A percentile compares a stretch with the other conserved stretches of the same genome.
These are phyloP conservation scores for Morone saxatilis DNA, from an alignment of 2,113 vertebrate species.

Conservation along the genomic window DNA sequence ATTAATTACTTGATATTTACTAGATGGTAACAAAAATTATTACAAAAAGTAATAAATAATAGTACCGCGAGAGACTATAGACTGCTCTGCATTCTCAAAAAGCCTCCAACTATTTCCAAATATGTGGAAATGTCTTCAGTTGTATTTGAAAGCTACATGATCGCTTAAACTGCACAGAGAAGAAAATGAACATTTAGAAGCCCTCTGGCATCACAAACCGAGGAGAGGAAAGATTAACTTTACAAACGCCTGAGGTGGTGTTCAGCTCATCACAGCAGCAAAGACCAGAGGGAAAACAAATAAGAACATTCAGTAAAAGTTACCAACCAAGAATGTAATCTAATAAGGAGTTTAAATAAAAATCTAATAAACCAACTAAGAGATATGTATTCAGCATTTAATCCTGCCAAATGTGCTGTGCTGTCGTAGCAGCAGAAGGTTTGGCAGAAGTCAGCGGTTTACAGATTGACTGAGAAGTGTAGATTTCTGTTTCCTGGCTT, in stretches of 20 bases:
- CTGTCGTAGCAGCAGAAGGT: slow-evolving; percentile 12
- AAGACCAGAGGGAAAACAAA: not conserved
- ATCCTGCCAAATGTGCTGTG: slow-evolving; percentile 7
- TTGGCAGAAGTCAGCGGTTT: slow-evolving; percentile 43
- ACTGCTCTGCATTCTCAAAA: not conserved
- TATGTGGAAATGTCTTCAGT: slow-evolving; percentile 2
- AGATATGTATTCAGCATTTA: slow-evolving; percentile 10
- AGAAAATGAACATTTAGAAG: not conserved
- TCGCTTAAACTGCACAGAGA: not conserved
- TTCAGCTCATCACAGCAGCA: not conserved
- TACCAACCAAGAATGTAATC: not conserved
- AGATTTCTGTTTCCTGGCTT: slow-evolving; percentile 26
- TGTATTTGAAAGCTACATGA: not conserved
- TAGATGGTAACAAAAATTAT: no score
- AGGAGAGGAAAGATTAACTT: slow-evolving; percentile 3
- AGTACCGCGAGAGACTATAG: not conserved
- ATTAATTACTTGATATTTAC: no score
- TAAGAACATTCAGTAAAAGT: not conserved
- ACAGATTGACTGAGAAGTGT: slow-evolving; percentile 23
- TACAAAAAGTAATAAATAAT: no score
- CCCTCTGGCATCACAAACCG: not conserved
- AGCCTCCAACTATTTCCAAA: not conserved
- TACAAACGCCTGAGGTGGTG: slow-evolving; percentile 11
- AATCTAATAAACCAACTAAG: slow-evolving; percentile 6
- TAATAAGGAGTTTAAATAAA: not conserved